These are phyloP conservation scores for Yponomeuta sedellus DNA, from an alignment of 2,888 invertebrate genomes.

Conservation along the genomic window DNA sequence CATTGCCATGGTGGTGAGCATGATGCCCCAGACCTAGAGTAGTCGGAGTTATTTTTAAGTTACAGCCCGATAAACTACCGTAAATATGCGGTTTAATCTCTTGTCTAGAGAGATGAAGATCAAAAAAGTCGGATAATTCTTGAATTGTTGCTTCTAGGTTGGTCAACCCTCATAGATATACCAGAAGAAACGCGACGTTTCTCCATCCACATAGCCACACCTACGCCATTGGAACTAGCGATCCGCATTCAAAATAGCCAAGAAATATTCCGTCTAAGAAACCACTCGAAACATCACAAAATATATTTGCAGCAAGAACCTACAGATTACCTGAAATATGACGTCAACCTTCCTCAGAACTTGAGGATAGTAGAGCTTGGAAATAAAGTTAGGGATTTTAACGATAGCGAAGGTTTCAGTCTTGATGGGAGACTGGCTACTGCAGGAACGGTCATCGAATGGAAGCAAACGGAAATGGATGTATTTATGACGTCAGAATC, in stretches of 20 bases:
- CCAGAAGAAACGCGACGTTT: slow-evolving; percentile 60
- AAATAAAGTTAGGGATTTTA: slow-evolving; percentile 35
- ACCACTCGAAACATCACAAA: slow-evolving; percentile 7
- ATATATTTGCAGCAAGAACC: background rate
- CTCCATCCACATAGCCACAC: slow-evolving; percentile 54
- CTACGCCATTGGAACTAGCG: slow-evolving; percentile 51
- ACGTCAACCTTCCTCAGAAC: slow-evolving; percentile 61
- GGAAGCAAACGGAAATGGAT: slow-evolving; percentile 56
- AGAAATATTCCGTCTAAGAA: background rate
- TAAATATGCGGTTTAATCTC: too few species aligned
- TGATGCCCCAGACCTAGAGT: too few species aligned
- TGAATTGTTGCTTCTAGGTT: slow-evolving; percentile 31
- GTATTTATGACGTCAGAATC: slow-evolving; percentile 52
- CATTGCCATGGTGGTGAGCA: too few species aligned
- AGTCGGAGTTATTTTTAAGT: too few species aligned
- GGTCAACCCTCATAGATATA: slow-evolving; percentile 41
- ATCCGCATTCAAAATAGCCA: background rate
- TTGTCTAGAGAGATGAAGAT: too few species aligned
- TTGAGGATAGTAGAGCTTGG: slow-evolving; percentile 64
- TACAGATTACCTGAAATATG: slow-evolving; percentile 59
- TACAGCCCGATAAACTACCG: too few species aligned
- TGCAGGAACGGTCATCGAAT: slow-evolving; percentile 51
- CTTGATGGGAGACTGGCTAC: slow-evolving; percentile 57
- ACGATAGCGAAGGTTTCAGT: slow-evolving; percentile 39
- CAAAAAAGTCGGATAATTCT: too few species aligned